phyloP scores from a whole-genome alignment of 1,140 invertebrate species.

The Olivierus martensii region DNA sequence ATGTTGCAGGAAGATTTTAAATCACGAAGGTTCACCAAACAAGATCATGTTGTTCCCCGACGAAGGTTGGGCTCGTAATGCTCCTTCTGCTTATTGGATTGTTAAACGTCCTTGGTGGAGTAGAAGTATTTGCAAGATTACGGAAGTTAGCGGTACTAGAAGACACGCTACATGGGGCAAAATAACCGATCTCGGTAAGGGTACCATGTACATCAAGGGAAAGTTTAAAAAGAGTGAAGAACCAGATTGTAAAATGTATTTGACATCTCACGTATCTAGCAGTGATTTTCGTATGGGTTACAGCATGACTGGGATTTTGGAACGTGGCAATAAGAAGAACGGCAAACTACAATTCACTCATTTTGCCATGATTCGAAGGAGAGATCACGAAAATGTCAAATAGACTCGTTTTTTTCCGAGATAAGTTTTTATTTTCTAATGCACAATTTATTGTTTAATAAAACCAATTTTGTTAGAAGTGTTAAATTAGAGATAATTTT shows the following conservation, averaged over 20 bases:
- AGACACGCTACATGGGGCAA: constrained; percentile 60
- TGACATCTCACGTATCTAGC: constrained; percentile 59
- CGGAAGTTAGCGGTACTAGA: constrained; percentile 63
- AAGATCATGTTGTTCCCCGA: constrained; percentile 68
- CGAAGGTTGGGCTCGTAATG: constrained; percentile 70
- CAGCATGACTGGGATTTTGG: constrained; percentile 68
- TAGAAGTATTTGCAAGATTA: constrained; percentile 59
- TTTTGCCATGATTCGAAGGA: constrained; percentile 62
- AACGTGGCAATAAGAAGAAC: constrained; percentile 53
- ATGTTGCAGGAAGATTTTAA: constrained; percentile 51
- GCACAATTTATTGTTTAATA: no score
- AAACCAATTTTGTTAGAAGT: no score
- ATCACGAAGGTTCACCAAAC: constrained; percentile 52
- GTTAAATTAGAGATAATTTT: no score
- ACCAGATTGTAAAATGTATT: constrained; percentile 56
- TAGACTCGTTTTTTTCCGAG: no score
- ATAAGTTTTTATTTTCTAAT: no score
- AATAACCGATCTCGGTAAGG: constrained; percentile 58
- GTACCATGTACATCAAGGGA: constrained; percentile 60
- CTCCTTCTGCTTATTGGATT: constrained; percentile 72
- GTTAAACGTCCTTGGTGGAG: constrained; percentile 74
- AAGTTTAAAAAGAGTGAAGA: constrained; percentile 54
- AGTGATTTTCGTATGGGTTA: constrained; percentile 78
- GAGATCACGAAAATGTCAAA: constrained; percentile 24
- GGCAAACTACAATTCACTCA: constrained; percentile 66